Base-by-base conservation (phyloP, 2,888 invertebrate species). In the Sisyra terminalis region DNA sequence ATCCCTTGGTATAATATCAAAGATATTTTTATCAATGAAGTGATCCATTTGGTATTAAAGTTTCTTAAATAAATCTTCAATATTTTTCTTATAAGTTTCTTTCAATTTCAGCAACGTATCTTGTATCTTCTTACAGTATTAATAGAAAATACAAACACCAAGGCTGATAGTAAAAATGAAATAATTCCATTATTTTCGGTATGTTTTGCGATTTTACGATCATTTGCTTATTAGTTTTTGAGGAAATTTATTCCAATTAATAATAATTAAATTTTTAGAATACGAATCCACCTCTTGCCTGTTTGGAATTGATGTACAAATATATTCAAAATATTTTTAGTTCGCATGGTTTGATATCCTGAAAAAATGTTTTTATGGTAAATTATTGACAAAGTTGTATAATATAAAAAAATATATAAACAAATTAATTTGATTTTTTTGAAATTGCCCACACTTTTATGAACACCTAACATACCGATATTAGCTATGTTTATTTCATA, bases 21-120 rank as follows among this genome's bases (percentile, higher is more conserved):
- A 13, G 35, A 35, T 35, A 15, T 35, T 35, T 35, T 35, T 13
- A 35, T 35, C n/a, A 35, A 35, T 13, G 35, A 35, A 35, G 35
- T 35, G 3, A 35, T 35, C 9, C 35, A 35, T 15, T 35, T 35
- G 35, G 35, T 35, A 35, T 34, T 31, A 10, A 31, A 3, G n/a
- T 31, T 31, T 11, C 10, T 3, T 31, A 31, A 31, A 10, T n/a
- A 31, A 2, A n/a, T 31, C 3, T 5, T 31, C 31, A 5, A 10
- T 31, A 31, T n/a, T 31, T 31, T 31, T 4, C 2, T 24, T 24
- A n/a, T n/a, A 15, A 11, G 14, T 3, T 3, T 13, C 3, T 35
- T 2, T 13, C 2, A 8, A 4, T 35, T 35, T 15, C 7, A 35
- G 35, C 35, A 35, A 35, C 35, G 35, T 15, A 15, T 35, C 5